Evolutionary conservation across 2,888 invertebrate species (phyloP).

Genomic region (Julus scandinavius): DNA sequence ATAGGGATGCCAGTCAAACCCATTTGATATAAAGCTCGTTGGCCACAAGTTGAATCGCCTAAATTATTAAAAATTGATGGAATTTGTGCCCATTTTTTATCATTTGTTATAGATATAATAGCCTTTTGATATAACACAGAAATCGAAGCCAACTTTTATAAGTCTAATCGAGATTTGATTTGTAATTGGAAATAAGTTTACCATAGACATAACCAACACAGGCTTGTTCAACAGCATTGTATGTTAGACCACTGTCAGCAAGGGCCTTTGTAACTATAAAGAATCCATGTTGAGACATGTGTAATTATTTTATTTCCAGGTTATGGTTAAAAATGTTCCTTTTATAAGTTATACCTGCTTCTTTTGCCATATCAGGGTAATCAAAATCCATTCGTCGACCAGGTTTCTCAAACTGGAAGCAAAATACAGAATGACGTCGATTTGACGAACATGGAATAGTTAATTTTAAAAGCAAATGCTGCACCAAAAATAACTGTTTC

Average conservation of each 20-base stretch:
- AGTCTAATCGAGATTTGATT: conserved; percentile 51
- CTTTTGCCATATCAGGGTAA: conserved; percentile 95
- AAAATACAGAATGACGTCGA: neutral
- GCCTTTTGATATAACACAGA: neutral
- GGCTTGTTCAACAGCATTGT: conserved; percentile 85
- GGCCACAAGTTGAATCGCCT: conserved; percentile 95
- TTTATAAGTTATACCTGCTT: conserved; percentile 73
- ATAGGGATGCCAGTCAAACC: conserved; percentile 97
- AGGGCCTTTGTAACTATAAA: conserved; percentile 80
- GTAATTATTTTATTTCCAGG: neutral
- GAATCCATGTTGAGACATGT: neutral
- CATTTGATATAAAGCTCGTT: conserved; percentile 91
- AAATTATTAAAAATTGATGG: conserved; percentile 55
- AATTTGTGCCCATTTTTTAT: neutral
- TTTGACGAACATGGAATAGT: neutral
- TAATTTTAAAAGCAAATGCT: neutral
- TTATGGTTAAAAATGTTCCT: neutral
- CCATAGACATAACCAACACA: conserved; percentile 93
- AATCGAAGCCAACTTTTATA: neutral
- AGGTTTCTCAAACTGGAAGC: conserved; percentile 88
- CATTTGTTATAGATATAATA: neutral
- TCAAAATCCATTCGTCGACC: conserved; percentile 82
- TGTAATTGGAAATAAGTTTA: conserved; percentile 62
- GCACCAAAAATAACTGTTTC: no score
- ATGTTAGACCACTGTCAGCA: conserved; percentile 81